A percentile compares a stretch with the other conserved stretches of the same genome.
Conservation (phyloP, 1,140 invertebrate species). For the Drosophila nannoptera region DNA sequence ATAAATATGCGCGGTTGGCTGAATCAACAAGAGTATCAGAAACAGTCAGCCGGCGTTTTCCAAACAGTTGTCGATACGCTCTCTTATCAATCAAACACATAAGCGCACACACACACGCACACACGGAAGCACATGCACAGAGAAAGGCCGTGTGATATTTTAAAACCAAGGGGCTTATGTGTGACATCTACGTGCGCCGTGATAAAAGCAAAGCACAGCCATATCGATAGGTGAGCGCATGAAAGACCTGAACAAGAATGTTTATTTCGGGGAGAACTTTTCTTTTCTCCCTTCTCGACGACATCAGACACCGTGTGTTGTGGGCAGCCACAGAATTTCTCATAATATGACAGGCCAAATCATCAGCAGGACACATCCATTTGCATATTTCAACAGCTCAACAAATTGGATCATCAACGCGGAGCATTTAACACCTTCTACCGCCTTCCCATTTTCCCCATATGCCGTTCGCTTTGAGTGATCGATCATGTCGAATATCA, state of each 20-base stretch:
- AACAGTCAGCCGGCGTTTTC: conserved; percentile 15
- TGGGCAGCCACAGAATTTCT: conserved; percentile 36
- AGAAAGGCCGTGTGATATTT: conserved; percentile 52
- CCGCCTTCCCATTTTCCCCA: not conserved
- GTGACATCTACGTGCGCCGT: conserved; percentile 61
- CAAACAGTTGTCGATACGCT: conserved; percentile 56
- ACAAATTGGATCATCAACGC: conserved; percentile 61
- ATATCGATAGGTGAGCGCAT: conserved; percentile 1
- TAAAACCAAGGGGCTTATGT: conserved; percentile 51
- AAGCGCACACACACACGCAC: conserved; percentile 28
- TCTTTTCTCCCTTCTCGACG: not conserved
- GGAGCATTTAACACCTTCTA: conserved; percentile 36
- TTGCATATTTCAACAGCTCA: conserved; percentile 72
- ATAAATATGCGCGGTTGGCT: conserved; percentile 18
- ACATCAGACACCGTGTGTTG: conserved; percentile 7
- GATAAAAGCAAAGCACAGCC: conserved; percentile 52
- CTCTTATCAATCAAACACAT: conserved; percentile 69
- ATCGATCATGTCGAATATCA: conserved; percentile 70
- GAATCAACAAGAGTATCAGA: conserved; percentile 14
- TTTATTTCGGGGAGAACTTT: not conserved
- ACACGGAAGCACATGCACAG: conserved; percentile 4
- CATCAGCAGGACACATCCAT: conserved; percentile 51
- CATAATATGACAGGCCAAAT: conserved; percentile 56
- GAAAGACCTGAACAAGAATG: not conserved
- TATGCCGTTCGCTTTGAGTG: conserved; percentile 12